These are phyloP conservation scores for Hypomecis punctinalis DNA, from an alignment of 2,888 invertebrate species.

Conservation along the genomic window DNA sequence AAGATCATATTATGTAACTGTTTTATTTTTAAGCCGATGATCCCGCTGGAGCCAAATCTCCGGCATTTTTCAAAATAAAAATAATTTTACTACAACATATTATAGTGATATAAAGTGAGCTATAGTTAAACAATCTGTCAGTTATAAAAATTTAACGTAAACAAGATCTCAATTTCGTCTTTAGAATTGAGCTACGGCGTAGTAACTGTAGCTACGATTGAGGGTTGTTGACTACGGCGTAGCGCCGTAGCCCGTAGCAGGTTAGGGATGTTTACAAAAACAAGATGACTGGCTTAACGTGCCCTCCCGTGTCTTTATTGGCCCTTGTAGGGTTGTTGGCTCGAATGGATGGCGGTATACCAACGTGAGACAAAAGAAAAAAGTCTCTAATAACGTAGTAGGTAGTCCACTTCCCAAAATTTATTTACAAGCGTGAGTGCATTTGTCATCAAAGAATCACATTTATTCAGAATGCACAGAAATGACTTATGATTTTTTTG, in stretches of 20 bases:
- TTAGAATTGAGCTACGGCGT: neutral
- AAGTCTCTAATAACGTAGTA: neutral
- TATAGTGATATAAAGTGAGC: no score
- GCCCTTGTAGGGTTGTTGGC: slow-evolving; percentile 71
- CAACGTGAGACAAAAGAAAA: slow-evolving; percentile 31
- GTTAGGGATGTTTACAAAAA: slow-evolving; percentile 77
- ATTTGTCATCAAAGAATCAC: no score
- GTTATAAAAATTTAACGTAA: neutral
- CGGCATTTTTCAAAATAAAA: no score
- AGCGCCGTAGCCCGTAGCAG: slow-evolving; percentile 49
- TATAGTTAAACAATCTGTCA: no score
- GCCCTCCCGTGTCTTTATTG: slow-evolving; percentile 73
- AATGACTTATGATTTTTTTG: no score
- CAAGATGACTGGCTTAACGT: slow-evolving; percentile 79
- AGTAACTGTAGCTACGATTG: neutral
- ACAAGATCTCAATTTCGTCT: neutral
- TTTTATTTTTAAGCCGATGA: no score
- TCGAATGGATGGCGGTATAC: slow-evolving; percentile 54
- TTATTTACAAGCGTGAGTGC: no score
- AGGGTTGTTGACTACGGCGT: slow-evolving; percentile 28
- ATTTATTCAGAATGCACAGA: no score
- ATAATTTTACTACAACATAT: no score
- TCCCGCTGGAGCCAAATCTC: no score
- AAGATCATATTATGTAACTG: no score
- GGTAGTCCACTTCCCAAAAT: neutral